Evolutionary conservation across 2,888 invertebrate genomes (phyloP).

Genomic region (Phyllotreta cruciferae): DNA sequence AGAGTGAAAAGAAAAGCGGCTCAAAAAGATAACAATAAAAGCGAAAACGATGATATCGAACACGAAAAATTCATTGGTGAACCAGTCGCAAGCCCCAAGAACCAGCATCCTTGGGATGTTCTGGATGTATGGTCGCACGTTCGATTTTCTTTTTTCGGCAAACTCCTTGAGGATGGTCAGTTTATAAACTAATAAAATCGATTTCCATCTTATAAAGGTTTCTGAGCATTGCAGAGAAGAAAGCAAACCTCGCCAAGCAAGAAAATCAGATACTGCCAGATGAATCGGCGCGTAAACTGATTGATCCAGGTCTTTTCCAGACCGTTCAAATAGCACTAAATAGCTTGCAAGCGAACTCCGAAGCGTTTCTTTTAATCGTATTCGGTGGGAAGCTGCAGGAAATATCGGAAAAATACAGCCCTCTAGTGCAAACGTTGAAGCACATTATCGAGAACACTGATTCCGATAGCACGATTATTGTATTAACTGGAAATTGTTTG

Average conservation of each 20-base stretch:
- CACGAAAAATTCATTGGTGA: slow-evolving; percentile 26
- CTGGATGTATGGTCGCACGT: slow-evolving; percentile 47
- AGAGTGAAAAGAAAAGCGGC: slow-evolving; percentile 40
- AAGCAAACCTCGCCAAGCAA: slow-evolving; percentile 36
- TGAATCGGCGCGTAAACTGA: slow-evolving; percentile 29
- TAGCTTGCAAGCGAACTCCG: slow-evolving; percentile 41
- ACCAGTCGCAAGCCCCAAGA: slow-evolving; percentile 18
- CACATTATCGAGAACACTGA: slow-evolving; percentile 50
- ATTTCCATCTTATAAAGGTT: background rate
- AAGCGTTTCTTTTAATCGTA: slow-evolving; percentile 48
- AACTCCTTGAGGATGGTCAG: slow-evolving; percentile 45
- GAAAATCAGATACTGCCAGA: slow-evolving; percentile 25
- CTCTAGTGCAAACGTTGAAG: slow-evolving; percentile 50
- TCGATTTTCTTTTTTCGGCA: slow-evolving; percentile 49
- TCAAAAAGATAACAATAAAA: background rate
- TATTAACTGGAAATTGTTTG: slow-evolving; percentile 50
- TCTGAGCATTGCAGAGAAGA: slow-evolving; percentile 24
- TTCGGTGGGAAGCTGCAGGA: slow-evolving; percentile 49
- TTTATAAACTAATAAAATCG: slow-evolving; percentile 1
- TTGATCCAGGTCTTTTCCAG: slow-evolving; percentile 47
- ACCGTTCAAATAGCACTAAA: slow-evolving; percentile 46
- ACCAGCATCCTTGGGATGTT: slow-evolving; percentile 43
- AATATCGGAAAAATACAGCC: slow-evolving; percentile 47
- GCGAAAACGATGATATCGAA: background rate
- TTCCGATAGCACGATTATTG: slow-evolving; percentile 47